These are phyloP conservation scores for Odontocolon sp. DNA, from an alignment of 2,888 invertebrate genomes.

Conservation along the genomic window DNA sequence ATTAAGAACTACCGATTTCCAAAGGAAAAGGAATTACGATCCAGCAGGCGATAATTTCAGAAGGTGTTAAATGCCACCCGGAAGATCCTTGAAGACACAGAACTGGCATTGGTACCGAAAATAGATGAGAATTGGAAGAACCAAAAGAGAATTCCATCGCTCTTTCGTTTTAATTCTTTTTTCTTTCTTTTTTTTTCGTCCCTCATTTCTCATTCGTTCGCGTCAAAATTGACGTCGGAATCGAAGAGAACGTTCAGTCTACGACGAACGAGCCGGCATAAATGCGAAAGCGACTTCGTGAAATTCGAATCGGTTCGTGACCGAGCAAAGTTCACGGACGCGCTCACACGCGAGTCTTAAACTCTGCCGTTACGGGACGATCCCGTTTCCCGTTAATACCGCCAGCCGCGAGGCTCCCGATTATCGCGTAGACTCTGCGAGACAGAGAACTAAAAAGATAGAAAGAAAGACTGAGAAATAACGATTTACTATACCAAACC, in stretches of 20 bases:
- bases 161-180: neutral
- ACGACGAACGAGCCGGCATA: neutral
- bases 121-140: neutral
- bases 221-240: neutral
- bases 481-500: neutral
- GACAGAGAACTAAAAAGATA: neutral
- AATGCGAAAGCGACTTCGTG: conserved; percentile 1
- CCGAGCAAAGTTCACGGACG: conserved; percentile 53
- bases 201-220: no score
- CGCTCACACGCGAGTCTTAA: conserved; percentile 9
- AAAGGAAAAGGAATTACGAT: neutral
- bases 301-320: conserved; percentile 38
- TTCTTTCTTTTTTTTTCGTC: neutral
- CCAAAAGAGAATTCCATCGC: neutral
- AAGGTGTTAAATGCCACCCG: conserved; percentile 10
- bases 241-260: neutral
- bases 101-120: conserved; percentile 18
- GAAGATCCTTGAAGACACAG: conserved; percentile 20
- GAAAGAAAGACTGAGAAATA: neutral
- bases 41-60: neutral
- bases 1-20: neutral
- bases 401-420: neutral
- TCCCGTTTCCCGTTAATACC: conserved; percentile 41
- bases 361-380: conserved; percentile 32
- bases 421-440: conserved; percentile 10